Conservation (phyloP, 2,797 vertebrate genomes). For the Sebastes kiyomatsui region DNA sequence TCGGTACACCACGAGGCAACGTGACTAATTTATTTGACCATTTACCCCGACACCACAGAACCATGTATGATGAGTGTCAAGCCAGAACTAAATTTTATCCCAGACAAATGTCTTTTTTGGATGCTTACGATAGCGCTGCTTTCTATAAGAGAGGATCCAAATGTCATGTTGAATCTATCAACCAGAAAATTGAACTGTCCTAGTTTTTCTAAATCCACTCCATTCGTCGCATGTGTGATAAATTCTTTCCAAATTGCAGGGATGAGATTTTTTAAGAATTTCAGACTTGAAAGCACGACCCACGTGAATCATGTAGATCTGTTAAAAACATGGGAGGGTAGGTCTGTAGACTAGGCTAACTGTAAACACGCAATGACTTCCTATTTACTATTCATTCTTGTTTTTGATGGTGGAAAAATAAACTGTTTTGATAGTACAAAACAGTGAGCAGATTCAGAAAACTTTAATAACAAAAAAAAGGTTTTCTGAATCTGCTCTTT, state of each 20-base stretch:
- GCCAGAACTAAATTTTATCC: slow-evolving; percentile 39
- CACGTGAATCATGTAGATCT: no score
- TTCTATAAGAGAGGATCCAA: slow-evolving; percentile 29
- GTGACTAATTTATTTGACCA: slow-evolving; percentile 38
- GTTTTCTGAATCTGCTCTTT: not conserved
- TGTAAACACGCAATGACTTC: not conserved
- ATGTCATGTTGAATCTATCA: slow-evolving; percentile 60
- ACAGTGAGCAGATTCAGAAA: no score
- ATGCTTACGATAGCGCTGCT: not conserved
- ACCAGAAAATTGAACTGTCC: slow-evolving; percentile 36
- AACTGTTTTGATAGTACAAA: no score
- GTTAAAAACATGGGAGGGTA: no score
- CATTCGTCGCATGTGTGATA: not conserved
- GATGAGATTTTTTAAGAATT: no score
- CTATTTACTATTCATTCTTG: not conserved
- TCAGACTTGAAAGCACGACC: not conserved
- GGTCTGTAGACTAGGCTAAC: not conserved
- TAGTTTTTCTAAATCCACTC: slow-evolving; percentile 34
- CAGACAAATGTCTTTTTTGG: slow-evolving; percentile 52
- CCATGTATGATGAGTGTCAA: slow-evolving; percentile 31
- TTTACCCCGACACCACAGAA: slow-evolving; percentile 38
- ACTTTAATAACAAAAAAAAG: no score
- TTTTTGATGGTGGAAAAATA: no score
- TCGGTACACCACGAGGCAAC: slow-evolving; percentile 26
- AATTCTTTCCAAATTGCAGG: slow-evolving; percentile 10